phyloP scores from a whole-genome alignment of 2,888 invertebrate species.

The Cephus pygmeus region DNA sequence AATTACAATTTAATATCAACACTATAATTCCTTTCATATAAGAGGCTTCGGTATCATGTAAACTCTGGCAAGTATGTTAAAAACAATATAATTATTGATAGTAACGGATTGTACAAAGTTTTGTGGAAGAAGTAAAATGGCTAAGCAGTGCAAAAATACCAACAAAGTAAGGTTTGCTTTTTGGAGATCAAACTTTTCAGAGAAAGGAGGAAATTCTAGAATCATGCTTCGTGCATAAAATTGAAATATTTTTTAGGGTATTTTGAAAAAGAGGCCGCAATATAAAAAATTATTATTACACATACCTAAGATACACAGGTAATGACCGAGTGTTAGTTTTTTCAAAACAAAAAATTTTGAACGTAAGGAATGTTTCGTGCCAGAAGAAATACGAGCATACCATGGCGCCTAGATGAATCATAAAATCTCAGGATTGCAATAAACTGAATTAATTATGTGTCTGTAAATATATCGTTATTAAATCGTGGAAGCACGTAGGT shows the following conservation, averaged over 20 bases:
- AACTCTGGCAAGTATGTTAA: slow-evolving; percentile 22
- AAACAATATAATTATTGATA: slow-evolving; percentile 23
- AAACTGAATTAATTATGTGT: neutral
- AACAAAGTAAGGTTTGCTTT: neutral
- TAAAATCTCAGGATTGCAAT: neutral
- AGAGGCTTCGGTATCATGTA: slow-evolving; percentile 15
- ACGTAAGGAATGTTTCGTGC: neutral
- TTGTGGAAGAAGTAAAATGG: neutral
- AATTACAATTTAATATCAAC: neutral
- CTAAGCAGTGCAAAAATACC: neutral
- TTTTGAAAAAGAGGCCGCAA: neutral
- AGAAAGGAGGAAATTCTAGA: slow-evolving; percentile 22
- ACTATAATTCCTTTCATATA: slow-evolving; percentile 14
- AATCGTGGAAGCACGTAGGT: neutral
- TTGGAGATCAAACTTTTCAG: slow-evolving; percentile 24
- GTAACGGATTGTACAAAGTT: neutral
- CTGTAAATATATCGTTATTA: neutral
- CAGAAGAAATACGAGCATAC: neutral
- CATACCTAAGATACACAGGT: neutral
- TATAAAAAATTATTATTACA: too few species aligned
- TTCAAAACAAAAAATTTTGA: neutral
- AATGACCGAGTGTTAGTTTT: neutral
- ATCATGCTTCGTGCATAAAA: neutral
- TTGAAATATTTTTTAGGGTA: neutral
- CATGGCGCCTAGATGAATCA: neutral